Evolutionary conservation across 2,888 invertebrate species (phyloP).

Genomic region (Stegana nigrithorax): DNA sequence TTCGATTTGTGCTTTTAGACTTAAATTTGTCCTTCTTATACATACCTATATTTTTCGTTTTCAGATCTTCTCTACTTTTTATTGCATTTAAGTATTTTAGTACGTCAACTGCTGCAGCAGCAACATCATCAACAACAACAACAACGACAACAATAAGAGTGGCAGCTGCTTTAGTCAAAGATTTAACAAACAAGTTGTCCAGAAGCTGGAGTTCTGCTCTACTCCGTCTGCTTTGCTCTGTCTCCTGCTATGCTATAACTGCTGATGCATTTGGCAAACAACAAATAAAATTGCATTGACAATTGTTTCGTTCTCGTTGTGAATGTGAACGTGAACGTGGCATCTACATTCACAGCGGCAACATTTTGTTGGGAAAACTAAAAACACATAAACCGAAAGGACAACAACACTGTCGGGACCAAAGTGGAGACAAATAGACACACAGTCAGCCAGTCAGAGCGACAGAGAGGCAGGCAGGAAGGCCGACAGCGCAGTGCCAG

Average conservation of each 20-base stretch:
- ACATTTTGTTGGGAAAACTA: slow-evolving; percentile 8
- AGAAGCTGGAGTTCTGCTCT: too few relatives aligned
- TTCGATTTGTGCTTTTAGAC: neutral
- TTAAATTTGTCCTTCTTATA: slow-evolving; percentile 5
- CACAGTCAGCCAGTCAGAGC: too few relatives aligned
- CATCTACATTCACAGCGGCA: neutral
- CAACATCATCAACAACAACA: neutral
- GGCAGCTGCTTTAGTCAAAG: too few relatives aligned
- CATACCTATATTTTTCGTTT: too few relatives aligned
- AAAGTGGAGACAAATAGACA: too few relatives aligned
- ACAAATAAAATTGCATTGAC: slow-evolving; percentile 17
- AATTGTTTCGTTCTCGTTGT: slow-evolving; percentile 3
- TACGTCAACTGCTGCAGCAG: slow-evolving; percentile 2
- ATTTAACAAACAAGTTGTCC: too few relatives aligned
- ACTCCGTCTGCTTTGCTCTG: too few relatives aligned
- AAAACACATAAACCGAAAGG: slow-evolving; percentile 1
- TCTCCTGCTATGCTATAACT: too few relatives aligned
- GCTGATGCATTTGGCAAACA: slow-evolving; percentile 13
- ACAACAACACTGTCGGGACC: too few relatives aligned
- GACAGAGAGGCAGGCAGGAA: too few relatives aligned
- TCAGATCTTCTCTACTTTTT: too few relatives aligned
- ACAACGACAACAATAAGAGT: neutral
- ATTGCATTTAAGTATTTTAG: neutral
- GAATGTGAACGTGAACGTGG: neutral
- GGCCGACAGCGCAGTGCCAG: too few relatives aligned